Conservation (phyloP, 2,888 invertebrate genomes). For the Osmoderma eremita region DNA sequence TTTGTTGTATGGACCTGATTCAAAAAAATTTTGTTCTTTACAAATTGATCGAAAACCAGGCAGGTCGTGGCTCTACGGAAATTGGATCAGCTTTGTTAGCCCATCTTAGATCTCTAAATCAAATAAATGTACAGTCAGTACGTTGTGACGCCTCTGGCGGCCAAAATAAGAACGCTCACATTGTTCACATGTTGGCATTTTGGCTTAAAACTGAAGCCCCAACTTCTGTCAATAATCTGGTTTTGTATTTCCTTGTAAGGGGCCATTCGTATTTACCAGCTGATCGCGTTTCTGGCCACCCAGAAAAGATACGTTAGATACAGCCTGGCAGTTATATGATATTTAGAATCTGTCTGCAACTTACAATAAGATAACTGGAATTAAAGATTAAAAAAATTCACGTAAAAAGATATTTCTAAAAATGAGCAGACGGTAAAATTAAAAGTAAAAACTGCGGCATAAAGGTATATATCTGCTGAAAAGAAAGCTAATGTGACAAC, state of each 20-base stretch:
- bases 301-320: conserved; percentile 31
- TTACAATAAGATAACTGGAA: conserved; percentile 32
- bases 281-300: conserved; percentile 37
- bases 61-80: conserved; percentile 38
- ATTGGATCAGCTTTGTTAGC: conserved; percentile 38
- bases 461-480: conserved; percentile 21
- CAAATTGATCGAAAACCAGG: conserved; percentile 38
- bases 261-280: conserved; percentile 39
- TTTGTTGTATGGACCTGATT: conserved; percentile 28
- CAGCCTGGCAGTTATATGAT: conserved; percentile 34
- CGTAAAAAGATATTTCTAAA: conserved; percentile 11
- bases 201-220: conserved; percentile 19
- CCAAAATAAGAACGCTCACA: conserved; percentile 35
- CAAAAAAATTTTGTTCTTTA: conserved; percentile 44
- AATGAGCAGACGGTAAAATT: conserved; percentile 4
- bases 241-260: conserved; percentile 37
- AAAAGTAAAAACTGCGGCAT: conserved; percentile 14
- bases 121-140: conserved; percentile 24
- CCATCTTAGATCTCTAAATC: conserved; percentile 37
- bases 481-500: conserved; percentile 29
- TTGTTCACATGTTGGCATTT: conserved; percentile 34
- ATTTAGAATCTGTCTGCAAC: conserved; percentile 18
- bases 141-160: conserved; percentile 28
- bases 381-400: conserved; percentile 29
- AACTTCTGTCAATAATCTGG: conserved; percentile 23